Evolutionary conservation across 1,140 invertebrate species (phyloP).

Genomic region (Tetragonula clypearis): DNA sequence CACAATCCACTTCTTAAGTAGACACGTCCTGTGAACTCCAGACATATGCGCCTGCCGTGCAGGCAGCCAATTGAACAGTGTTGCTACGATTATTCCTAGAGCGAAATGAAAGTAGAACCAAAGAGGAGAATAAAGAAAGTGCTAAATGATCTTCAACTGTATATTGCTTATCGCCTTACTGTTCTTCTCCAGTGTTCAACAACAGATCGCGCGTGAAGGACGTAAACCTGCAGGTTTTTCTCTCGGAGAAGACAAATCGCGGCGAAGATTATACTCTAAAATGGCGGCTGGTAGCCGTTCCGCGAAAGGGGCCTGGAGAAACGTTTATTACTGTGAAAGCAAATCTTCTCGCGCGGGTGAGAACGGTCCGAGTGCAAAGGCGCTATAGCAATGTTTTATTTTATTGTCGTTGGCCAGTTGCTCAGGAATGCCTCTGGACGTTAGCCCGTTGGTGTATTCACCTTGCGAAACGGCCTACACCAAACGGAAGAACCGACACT

Average conservation of each 20-base stretch:
- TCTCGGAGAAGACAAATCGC: not conserved
- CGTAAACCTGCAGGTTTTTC: not conserved
- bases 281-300: constrained; percentile 16
- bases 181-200: not conserved
- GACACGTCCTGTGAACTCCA: not conserved
- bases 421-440: constrained; percentile 69
- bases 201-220: not conserved
- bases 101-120: too few relatives aligned
- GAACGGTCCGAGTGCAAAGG: constrained; percentile 56
- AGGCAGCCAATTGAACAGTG: not conserved
- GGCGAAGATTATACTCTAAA: constrained; percentile 31
- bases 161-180: not conserved
- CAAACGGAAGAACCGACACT: constrained; percentile 55
- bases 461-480: constrained; percentile 50
- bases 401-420: constrained; percentile 76
- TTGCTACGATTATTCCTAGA: not conserved
- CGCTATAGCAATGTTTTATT: constrained; percentile 79
- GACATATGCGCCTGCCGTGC: not conserved
- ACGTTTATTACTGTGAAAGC: constrained; percentile 74
- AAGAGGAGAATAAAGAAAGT: too few relatives aligned
- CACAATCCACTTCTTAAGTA: not conserved
- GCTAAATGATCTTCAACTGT: not conserved
- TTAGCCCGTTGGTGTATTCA: constrained; percentile 70
- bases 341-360: constrained; percentile 70
- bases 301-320: constrained; percentile 4